Evolutionary conservation across 2,888 invertebrate genomes (phyloP), one percentile per base, ranked within the genome.

Genomic region (Dryococelus australis): DNA sequence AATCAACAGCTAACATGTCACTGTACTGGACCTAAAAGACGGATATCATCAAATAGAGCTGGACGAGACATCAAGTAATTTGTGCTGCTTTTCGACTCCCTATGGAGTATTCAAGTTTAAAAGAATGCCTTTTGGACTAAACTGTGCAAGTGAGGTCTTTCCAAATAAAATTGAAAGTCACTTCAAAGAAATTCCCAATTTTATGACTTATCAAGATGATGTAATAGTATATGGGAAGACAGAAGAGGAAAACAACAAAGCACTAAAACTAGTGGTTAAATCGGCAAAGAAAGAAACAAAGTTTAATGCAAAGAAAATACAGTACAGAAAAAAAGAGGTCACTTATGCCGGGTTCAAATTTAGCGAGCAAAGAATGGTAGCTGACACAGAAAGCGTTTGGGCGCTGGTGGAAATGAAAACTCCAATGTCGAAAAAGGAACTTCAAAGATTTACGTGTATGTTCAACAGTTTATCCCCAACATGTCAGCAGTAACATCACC

Each of bases 391-490:
- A 47, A 6, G 47, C 6, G 47, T 47, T 6, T 9, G 47, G 12
- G 47, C 47, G 12, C 12, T 47, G 47, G 47, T 47, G 12, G 12
- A 47, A 6, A 6, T 47, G 47, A 6, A 9, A 47, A 12, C 47
- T 47, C 47, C 47, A 47, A 47, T 12, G 12, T 47, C 47, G 47
- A 47, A 47, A 24, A 79, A 79, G 79, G 79, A 86, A 47, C 26
- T 86, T n/a, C 43, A 43, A n/a, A n/a, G n/a, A n/a, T 83, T 13
- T 35, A 24, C 12, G 5, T 27, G 12, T 86, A 43, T 83, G 35
- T 86, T 35, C 35, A 35, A 26, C 80, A 81, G 81, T 86, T 80
- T 12, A 12, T 86, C 35, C 83, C 86, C 35, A 20, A 35, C 47
- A 24, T 83, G n/a, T 80, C 5, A 12, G 24, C 43, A 27, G 83